phyloP scores from a whole-genome alignment of 1,140 invertebrate species.

The Rhagoletis pomonella region DNA sequence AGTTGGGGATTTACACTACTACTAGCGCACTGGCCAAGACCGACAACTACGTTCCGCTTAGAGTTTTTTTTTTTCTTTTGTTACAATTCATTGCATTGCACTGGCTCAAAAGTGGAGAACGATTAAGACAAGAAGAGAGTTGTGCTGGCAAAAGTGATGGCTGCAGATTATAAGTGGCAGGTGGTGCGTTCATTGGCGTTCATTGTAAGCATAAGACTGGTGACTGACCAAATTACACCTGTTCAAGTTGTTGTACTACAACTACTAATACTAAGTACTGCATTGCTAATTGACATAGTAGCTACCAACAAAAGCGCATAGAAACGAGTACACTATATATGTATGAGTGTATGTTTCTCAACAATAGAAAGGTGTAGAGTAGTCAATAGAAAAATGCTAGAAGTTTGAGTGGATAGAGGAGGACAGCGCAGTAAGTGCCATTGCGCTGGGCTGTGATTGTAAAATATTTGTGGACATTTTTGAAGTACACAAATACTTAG shows the following conservation, averaged over 20 bases:
- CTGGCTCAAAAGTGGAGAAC: not conserved
- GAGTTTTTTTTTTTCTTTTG: not conserved
- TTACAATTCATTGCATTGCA: constrained; percentile 43
- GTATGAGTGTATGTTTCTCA: too few relatives aligned
- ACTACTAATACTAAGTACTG: not conserved
- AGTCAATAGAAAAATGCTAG: not conserved
- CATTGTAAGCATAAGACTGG: not conserved
- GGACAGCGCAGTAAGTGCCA: not conserved
- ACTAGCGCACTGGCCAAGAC: not conserved
- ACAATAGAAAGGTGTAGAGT: too few relatives aligned
- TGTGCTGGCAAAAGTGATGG: not conserved
- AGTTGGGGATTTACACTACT: not conserved
- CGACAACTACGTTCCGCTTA: not conserved
- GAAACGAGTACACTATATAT: not conserved
- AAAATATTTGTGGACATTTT: constrained; percentile 25
- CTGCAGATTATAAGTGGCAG: not conserved
- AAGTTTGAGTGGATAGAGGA: not conserved
- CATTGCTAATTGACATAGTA: constrained; percentile 47
- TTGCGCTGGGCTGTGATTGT: not conserved
- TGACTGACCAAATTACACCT: constrained; percentile 47
- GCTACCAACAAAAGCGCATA: not conserved
- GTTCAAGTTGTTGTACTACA: constrained; percentile 4
- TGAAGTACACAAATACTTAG: constrained; percentile 21
- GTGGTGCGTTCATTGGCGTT: not conserved
- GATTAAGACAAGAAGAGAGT: not conserved